Base-by-base conservation (phyloP, 92 coral and sea anemone genomes). In the Epizoanthus scotinus region DNA sequence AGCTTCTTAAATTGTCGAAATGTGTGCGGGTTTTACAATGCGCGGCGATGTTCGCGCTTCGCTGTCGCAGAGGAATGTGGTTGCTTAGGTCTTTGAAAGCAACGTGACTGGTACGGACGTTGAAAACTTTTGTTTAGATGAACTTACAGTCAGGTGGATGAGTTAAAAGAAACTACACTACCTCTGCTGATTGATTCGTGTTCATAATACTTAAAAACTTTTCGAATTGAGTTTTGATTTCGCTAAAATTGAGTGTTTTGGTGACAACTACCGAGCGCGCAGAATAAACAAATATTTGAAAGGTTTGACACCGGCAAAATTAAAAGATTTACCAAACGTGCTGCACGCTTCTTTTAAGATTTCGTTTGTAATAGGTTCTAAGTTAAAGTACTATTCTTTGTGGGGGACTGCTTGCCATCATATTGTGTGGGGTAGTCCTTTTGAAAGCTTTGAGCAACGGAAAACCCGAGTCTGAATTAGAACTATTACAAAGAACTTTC, bases 161-260 rank as follows among this genome's bases (percentile, higher is more conserved):
- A 22, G 69, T 28, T 59, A 57, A 53, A 21, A 40, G 65, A 56
- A 34, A 17, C 8, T 75, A 22, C n/a, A 38, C 15, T 18, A 8
- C 19, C 40, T 36, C 54, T 59, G 56, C 61, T 60, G 68, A 75
- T 58, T 58, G 67, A 75, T 34, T 40, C 36, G 15, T 75, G 40
- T 67, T 75, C 67, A 59, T 56, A 38, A 59, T 21, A 31, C 55
- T 69, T 73, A 69, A 42, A 66, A 25, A 38, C 26, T 82, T 65
- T 67, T 17, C 49, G 77, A 81, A 82, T 80, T 58, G 80, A 62
- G 64, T 73, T 84, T 88, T 90, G 71, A 91, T 90, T 31, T 70
- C 56, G 66, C 40, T 69, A 84, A 83, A 86, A 91, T 88, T 84
- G 94, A 83, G 89, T 86, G 94, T 91, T 86, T 78, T 57, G 85